Evolutionary conservation across 1,140 invertebrate genomes (phyloP).

Genomic region (Aphis craccivora): DNA sequence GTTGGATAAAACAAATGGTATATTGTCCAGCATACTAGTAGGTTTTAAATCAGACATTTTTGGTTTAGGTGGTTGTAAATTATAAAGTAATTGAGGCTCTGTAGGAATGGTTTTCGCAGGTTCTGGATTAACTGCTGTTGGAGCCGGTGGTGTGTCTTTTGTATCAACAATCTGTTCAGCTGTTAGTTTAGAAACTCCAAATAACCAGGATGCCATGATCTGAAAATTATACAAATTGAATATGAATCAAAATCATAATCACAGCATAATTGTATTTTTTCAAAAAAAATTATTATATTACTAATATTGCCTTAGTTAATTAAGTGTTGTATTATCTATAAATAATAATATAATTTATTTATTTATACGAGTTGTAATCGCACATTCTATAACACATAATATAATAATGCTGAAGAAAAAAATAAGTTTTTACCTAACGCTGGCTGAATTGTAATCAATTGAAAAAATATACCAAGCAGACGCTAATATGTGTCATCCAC

Average conservation of each 20-base stretch:
- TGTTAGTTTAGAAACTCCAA: conserved; percentile 40
- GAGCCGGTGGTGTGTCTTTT: neutral
- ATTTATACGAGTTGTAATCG: no score
- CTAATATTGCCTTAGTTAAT: neutral
- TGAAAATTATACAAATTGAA: neutral
- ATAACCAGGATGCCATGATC: conserved; percentile 36
- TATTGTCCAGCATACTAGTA: conserved; percentile 39
- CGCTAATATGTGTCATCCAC: no score
- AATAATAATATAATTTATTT: no score
- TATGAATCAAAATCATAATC: neutral
- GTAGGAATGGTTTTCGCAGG: neutral
- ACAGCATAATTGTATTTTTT: neutral
- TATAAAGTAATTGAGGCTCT: neutral
- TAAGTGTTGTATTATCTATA: neutral
- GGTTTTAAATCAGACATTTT: neutral
- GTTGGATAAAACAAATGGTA: conserved; percentile 14
- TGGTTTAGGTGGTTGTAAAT: neutral
- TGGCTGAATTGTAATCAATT: no score
- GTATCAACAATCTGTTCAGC: neutral
- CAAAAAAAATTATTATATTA: neutral
- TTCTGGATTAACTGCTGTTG: neutral
- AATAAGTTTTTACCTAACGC: no score
- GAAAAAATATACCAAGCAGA: no score
- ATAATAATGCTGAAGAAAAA: no score
- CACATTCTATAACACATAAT: no score